These are phyloP conservation scores for Oncorhynchus kisutch DNA, from an alignment of 2,113 vertebrate species.

Conservation along the genomic window DNA sequence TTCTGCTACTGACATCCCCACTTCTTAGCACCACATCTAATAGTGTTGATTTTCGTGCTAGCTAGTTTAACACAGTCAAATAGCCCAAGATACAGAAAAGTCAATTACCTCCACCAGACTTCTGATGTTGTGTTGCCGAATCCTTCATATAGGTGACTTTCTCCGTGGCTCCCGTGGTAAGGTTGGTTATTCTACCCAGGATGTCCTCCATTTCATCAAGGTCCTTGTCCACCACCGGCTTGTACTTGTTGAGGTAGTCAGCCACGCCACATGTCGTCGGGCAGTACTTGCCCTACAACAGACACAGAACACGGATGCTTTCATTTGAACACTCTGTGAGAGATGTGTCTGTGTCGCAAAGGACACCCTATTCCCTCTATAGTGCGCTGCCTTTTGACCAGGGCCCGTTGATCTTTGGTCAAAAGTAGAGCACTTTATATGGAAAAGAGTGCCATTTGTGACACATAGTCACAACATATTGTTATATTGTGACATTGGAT, in stretches of 20 bases:
- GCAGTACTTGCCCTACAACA: constrained; percentile 84
- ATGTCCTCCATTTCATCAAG: constrained; percentile 69
- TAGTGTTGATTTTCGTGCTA: too few relatives aligned
- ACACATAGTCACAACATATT: background rate
- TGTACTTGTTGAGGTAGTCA: constrained; percentile 79
- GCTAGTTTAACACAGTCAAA: too few relatives aligned
- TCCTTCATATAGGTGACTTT: constrained; percentile 66
- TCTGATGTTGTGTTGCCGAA: constrained; percentile 45
- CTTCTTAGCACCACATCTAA: too few relatives aligned
- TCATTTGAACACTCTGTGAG: background rate
- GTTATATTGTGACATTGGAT: too few relatives aligned
- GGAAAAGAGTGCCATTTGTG: background rate
- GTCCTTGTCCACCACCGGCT: constrained; percentile 47
- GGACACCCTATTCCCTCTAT: too few relatives aligned
- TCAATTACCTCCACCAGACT: constrained; percentile 47
- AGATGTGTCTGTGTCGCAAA: background rate
- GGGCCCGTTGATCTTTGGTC: too few relatives aligned
- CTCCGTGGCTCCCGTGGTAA: constrained; percentile 65
- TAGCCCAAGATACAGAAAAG: too few relatives aligned
- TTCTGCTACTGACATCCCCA: too few relatives aligned
- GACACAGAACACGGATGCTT: constrained; percentile 18
- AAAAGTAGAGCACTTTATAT: too few relatives aligned
- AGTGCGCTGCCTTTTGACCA: too few relatives aligned
- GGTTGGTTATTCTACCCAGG: constrained; percentile 71
- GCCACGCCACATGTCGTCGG: constrained; percentile 92